A percentile compares a stretch with the other conserved stretches of the same genome.
Conservation (phyloP, 30 jellyfish, hydroid and myxozoan genomes). For the Hydractinia echinata region DNA sequence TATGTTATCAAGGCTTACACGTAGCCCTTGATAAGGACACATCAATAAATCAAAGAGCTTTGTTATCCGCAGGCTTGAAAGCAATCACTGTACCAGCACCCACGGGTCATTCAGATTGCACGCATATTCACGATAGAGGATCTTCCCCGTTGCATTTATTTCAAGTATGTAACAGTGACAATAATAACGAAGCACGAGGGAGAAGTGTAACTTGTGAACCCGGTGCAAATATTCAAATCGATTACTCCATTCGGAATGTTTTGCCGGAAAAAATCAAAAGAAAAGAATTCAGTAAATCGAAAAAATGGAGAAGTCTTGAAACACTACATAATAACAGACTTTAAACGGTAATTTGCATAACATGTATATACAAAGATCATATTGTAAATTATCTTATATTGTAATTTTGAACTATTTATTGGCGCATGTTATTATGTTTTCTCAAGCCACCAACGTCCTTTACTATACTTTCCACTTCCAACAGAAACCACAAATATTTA, state of each 20-base stretch:
- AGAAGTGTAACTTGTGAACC: not conserved
- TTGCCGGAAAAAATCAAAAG: not conserved
- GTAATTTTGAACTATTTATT: too few species aligned
- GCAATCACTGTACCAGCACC: slow-evolving; percentile 1
- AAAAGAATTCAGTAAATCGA: not conserved
- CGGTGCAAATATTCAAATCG: not conserved
- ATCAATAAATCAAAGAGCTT: not conserved
- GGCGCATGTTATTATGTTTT: too few species aligned
- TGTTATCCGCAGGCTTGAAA: not conserved
- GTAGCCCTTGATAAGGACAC: not conserved
- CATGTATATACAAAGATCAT: too few species aligned
- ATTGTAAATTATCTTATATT: too few species aligned
- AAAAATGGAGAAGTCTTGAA: slow-evolving; percentile 9
- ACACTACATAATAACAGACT: not conserved
- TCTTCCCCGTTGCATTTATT: slow-evolving; percentile 9
- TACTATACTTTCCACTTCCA: too few species aligned
- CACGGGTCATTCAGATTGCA: not conserved
- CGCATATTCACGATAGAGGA: not conserved
- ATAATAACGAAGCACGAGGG: not conserved
- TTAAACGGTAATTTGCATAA: too few species aligned
- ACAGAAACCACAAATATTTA: too few species aligned
- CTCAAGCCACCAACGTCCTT: too few species aligned
- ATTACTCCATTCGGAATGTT: not conserved
- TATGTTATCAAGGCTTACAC: slow-evolving; percentile 1
- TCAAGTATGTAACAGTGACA: not conserved